Evolutionary conservation across 2,113 vertebrate genomes (phyloP), one percentile per base, ranked within the genome.

Genomic region (Chascanopsetta lugubris): DNA sequence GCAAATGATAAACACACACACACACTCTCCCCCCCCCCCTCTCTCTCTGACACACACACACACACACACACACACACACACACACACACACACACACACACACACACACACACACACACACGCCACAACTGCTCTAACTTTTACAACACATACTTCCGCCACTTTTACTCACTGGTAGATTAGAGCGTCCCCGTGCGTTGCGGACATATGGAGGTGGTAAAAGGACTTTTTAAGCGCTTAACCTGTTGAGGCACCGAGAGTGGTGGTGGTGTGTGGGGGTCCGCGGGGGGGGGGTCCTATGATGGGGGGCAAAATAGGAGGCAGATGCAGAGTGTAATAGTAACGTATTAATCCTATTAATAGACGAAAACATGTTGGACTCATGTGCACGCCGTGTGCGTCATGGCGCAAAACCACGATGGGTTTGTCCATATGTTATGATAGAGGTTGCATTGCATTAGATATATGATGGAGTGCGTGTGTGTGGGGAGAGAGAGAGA

Each of bases 181-280:
- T 11, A 22, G 51, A 80, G 72, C 57, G 71, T n/a, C 72, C 72
- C 59, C 46, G 30, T 42, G 71, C 58, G 72, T 69, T 82, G 83
- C 78, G 66, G 68, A 79, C 87, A 89, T 80, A 82, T 89, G 88
- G 79, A 70, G 73, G 74, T 78, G 75, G 80, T 86, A 87, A 92
- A 84, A 88, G 89, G 83, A 78, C 74, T 68, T 78, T n/a, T n/a
- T n/a, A n/a, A 71, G 63, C 80, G 83, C 42, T 75, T 79, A 85
- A 91, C 83, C 84, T 88, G 85, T 85, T 87, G 84, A 61, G 84
- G 79, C 61, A 20, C n/a, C n/a, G n/a, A n/a, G n/a, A n/a, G n/a
- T n/a, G n/a, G n/a, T n/a, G n/a, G n/a, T n/a, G n/a, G n/a, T n/a
- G 49, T 68, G 82, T 17, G 24, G 21, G 63, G 60, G 24, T 47